phyloP scores from a whole-genome alignment of 2,888 invertebrate genomes.

The Diloba caeruleocephala region DNA sequence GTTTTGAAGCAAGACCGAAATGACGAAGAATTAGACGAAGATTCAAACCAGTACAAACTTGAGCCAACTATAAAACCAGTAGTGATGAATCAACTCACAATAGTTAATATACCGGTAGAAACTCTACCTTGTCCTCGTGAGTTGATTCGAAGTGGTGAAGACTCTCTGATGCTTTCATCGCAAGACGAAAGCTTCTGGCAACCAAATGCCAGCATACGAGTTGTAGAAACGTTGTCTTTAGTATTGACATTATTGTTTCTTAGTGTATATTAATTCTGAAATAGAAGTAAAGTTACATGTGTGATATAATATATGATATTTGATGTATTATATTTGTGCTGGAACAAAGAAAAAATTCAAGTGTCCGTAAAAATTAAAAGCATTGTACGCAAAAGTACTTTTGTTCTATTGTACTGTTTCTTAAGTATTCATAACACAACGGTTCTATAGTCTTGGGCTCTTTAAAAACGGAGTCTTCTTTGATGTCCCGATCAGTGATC shows the following conservation, averaged over 20 bases:
- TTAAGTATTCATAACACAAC: conserved; percentile 24
- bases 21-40: conserved; percentile 68
- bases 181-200: conserved; percentile 81
- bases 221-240: conserved; percentile 61
- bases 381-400: conserved; percentile 9
- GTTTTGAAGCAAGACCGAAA: conserved; percentile 64
- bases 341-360: conserved; percentile 25
- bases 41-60: conserved; percentile 66
- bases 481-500: conserved; percentile 27
- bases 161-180: conserved; percentile 82
- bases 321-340: conserved; percentile 25
- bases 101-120: conserved; percentile 74
- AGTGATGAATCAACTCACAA: conserved; percentile 65
- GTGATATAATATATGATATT: conserved; percentile 32
- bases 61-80: conserved; percentile 71
- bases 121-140: conserved; percentile 74
- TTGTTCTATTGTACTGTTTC: too few species aligned
- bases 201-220: conserved; percentile 64
- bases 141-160: conserved; percentile 74
- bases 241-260: conserved; percentile 62
- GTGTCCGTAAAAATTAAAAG: conserved; percentile 4
- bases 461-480: conserved; percentile 22
- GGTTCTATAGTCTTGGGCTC: conserved; percentile 31
- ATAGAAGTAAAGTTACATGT: conserved; percentile 19
- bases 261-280: conserved; percentile 44